Conservation (phyloP, 2,888 invertebrate species). For the Drosophila tanythrix region DNA sequence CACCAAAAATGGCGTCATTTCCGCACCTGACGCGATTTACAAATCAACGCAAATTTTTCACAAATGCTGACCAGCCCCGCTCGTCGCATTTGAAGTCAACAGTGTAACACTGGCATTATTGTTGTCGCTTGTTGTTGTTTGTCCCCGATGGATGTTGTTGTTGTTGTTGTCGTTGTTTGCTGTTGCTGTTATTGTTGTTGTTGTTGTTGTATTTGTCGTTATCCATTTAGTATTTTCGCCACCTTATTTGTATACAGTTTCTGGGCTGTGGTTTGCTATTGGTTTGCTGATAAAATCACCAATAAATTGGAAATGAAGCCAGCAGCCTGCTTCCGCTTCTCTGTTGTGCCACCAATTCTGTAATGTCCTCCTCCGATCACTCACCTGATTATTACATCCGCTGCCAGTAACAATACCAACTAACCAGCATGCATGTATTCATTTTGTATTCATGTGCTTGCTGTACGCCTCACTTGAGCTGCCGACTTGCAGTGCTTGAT, state of each 20-base stretch:
- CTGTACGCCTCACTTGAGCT: constrained; percentile 1
- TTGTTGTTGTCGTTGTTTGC: background rate
- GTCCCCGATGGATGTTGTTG: constrained; percentile 3
- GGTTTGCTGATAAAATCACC: constrained; percentile 64
- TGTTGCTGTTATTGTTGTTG: constrained; percentile 5
- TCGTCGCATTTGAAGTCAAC: constrained; percentile 4
- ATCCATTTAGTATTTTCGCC: constrained; percentile 44
- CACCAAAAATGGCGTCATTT: constrained; percentile 56
- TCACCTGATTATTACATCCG: constrained; percentile 12
- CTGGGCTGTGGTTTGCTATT: constrained; percentile 57
- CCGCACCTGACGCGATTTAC: constrained; percentile 62
- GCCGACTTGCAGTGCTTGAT: background rate
- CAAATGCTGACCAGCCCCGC: constrained; percentile 10
- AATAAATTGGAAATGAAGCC: constrained; percentile 67
- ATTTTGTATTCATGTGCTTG: constrained; percentile 3
- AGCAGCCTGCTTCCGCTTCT: constrained; percentile 7
- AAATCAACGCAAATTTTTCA: constrained; percentile 61
- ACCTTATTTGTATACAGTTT: constrained; percentile 38
- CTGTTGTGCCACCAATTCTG: constrained; percentile 13
- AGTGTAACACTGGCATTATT: constrained; percentile 21
- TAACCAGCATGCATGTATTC: background rate
- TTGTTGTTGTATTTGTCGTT: constrained; percentile 8
- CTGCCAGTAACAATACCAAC: constrained; percentile 1
- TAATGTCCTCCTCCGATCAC: constrained; percentile 14
- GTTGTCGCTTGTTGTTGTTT: background rate